These are phyloP conservation scores for Cerastis rubricosa DNA, from an alignment of 2,888 invertebrate species.

Conservation along the genomic window DNA sequence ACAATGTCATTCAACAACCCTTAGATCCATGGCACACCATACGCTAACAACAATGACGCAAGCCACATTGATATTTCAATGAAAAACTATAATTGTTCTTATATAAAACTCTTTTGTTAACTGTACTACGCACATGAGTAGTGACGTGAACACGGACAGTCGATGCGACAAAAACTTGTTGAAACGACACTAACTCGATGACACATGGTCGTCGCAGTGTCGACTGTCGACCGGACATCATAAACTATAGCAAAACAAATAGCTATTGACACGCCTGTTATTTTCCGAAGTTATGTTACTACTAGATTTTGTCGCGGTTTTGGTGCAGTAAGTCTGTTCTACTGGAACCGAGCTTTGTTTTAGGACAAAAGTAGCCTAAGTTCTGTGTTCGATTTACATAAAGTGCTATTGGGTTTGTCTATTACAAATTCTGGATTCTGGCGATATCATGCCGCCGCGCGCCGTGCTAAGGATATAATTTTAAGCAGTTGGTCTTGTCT, in stretches of 20 bases:
- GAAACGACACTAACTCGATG: slow-evolving; percentile 49
- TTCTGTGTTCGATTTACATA: no score
- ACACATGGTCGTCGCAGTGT: slow-evolving; percentile 31
- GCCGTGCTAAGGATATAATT: no score
- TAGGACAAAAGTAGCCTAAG: not conserved
- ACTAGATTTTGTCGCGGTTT: not conserved
- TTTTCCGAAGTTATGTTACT: slow-evolving; percentile 17
- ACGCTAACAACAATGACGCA: not conserved
- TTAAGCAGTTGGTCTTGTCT: no score
- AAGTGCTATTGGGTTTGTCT: no score
- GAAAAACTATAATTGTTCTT: not conserved
- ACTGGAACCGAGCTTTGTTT: not conserved
- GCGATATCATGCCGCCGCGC: no score
- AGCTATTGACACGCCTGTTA: slow-evolving; percentile 19
- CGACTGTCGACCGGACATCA: slow-evolving; percentile 24
- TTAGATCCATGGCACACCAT: not conserved
- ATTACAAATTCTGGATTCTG: no score
- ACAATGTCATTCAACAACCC: not conserved
- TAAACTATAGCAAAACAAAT: slow-evolving; percentile 45
- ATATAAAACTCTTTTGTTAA: not conserved
- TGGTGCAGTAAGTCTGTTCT: not conserved
- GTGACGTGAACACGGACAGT: slow-evolving; percentile 18
- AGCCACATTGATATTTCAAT: not conserved
- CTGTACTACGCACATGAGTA: slow-evolving; percentile 11
- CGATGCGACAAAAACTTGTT: slow-evolving; percentile 50